Base-by-base conservation (phyloP, 2,797 vertebrate species). In the Poecilia velifera region DNA sequence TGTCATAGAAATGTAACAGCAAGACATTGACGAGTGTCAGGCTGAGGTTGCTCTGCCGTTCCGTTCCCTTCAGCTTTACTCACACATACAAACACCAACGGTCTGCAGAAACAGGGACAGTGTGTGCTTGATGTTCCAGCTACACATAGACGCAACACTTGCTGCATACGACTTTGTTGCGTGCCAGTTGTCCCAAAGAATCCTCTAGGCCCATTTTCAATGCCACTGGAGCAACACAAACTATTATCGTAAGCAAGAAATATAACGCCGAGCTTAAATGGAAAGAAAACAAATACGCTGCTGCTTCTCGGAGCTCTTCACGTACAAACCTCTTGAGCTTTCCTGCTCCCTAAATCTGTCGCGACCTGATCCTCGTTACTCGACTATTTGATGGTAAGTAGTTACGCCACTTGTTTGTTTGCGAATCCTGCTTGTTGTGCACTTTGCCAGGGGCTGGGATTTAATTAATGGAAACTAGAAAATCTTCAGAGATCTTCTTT, bases 401-500 rank as follows among this genome's bases (percentile, higher is more conserved):
- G 93, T 93, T 92, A 89, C 94, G 94, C 91, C 92, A 94, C 91
- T 95, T 95, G 93, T 95, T 95, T 95, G 92, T 95, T 95, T 95
- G 92, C 87, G 92, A 90, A 92, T 95, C 90, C 92, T 92, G 91
- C 94, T 95, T 94, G 91, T 94, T 94, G 93, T 95, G 92, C 94
- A 90, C 84, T 93, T 94, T 93, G 95, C 96, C 95, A 90, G 92
- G 87, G 95, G 96, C 95, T 94, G 84, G 70, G 81, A 88, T 93
- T 92, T 96, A 96, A 97, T 96, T 96, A 96, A 96, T 95, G 94
- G 95, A 96, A 96, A 96, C 92, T 84, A 84, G 87, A 82, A 90
- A 87, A 93, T 90, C 95, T 94, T 91, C 76, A 47, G 94, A 94
- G 94, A 94, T 84, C 87, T 86, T 78, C 93, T 96, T 92, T 91